Evolutionary conservation across 2,797 vertebrate species (phyloP), one percentile per base, ranked within the genome.

Genomic region (Morus bassanus): DNA sequence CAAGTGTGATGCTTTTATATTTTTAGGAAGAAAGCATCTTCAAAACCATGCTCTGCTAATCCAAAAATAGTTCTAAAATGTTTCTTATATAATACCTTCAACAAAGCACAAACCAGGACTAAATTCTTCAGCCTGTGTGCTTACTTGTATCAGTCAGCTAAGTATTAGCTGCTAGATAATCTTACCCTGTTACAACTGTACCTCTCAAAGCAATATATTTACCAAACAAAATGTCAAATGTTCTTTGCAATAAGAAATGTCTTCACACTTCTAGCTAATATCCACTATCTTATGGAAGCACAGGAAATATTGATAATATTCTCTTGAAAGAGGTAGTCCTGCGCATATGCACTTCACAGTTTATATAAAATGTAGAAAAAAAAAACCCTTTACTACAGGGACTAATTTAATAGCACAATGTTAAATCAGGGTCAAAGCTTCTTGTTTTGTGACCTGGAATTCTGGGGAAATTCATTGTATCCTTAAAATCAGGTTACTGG

Each of bases 11-110:
- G 17, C 8, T 92, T 89, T 89, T 33, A 27, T 76, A 67, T 45
- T 81, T 80, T 82, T 83, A 77, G 31, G 60, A 70, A 78, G 25
- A 75, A 90, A 93, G 60, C 15, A 13, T 83, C 65, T 93, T 60
- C 33, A 72, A 91, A 89, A 79, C 13, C 30, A 67, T 61, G 5
- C 10, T 91, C 31, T 60, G 25, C 14, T 88, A 83, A 78, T 28
- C 13, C 13, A 43, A 87, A 80, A 91, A 93, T 53, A 74, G 17
- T 67, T 95, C 28, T 64, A 67, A 89, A 76, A 57, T 74, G 21
- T 67, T 77, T 93, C 28, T 83, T 72, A 56, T 35, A 16, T 41
- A 83, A 23, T 37, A 37, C 19, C 28, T 80, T 80, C 53, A 57
- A 67, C 41, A 78, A 77, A 80, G 13, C 24, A 53, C n/a, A 60